Base-by-base conservation (phyloP, 2,797 vertebrate genomes). In the Dermochelys coriacea region DNA sequence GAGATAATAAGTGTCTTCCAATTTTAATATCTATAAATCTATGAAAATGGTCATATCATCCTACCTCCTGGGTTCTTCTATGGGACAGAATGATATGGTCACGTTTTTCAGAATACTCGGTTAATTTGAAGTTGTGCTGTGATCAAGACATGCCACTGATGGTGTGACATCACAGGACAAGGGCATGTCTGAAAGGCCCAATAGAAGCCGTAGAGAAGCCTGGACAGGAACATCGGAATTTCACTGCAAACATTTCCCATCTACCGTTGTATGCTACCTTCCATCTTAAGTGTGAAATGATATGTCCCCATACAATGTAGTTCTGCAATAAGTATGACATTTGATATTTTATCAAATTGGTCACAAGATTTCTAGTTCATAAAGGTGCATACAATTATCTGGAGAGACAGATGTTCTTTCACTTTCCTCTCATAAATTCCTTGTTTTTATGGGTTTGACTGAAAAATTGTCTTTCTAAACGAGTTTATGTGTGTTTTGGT, bases 1-100 rank as follows among this genome's bases (percentile, higher is more conserved):
- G 25, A 94, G 75, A 84, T 95, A 92, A 94, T 93, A 92, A 31
- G 80, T 59, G 74, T 31, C 93, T 96, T 90, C 82, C 90, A 55
- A 55, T 37, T 91, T 68, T 8, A 92, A 11, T 88, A 93, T 94
- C 94, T 96, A 94, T 90, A 94, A 83, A 89, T 85, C 51, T 80
- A 75, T 86, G 93, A 84, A 95, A 94, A 94, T 91, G 8, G 5
- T 21, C 74, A 14, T 75, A 79, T 68, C 59, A 45, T 87, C 78
- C 85, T 88, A 92, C 61, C 82, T 91, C 86, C 88, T 82, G 77
- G 41, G 85, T 92, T 91, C 86, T 93, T 82, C 25, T 80, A 18
- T 19, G 41, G 74, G 88, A 29, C 23, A 59, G 74, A 90, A 78
- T 1, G 87, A 10, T 64, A 82, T 34, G 6, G 3, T 64, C 82